These are phyloP conservation scores for Microcebus ravelobensis DNA, from an alignment of 2,113 vertebrate genomes.

Conservation along the genomic window DNA sequence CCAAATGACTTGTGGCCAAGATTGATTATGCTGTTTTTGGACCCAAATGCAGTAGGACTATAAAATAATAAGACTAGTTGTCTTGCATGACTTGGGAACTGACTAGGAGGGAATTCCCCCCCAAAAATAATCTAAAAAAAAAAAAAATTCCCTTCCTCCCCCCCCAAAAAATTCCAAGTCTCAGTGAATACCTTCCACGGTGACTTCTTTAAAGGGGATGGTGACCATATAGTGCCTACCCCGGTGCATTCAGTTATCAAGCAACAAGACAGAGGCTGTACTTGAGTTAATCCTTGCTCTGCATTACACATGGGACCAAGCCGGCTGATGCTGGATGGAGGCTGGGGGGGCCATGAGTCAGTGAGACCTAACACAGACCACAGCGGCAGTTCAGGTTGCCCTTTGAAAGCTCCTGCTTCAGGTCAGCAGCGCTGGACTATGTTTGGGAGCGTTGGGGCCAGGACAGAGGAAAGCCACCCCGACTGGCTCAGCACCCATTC, in stretches of 20 bases:
- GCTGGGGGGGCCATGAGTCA: background rate
- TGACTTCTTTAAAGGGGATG: background rate
- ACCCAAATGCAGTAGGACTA: conserved; percentile 32
- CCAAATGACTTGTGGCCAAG: conserved; percentile 71
- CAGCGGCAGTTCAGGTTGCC: background rate
- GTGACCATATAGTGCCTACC: background rate
- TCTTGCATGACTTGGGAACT: conserved; percentile 53
- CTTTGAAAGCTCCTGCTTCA: background rate
- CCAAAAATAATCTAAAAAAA: too few relatives aligned
- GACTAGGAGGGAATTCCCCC: conserved; percentile 38
- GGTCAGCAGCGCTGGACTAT: background rate
- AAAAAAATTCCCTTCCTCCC: too few relatives aligned
- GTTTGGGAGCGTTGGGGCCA: background rate
- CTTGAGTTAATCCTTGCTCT: background rate
- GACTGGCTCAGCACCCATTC: background rate
- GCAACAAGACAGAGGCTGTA: background rate
- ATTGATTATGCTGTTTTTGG: conserved; percentile 70
- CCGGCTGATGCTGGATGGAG: background rate
- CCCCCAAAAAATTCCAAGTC: background rate
- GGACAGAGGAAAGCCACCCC: background rate
- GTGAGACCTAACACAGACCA: background rate
- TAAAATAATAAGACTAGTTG: conserved; percentile 70
- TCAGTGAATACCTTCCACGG: background rate
- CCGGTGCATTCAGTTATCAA: background rate
- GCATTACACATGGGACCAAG: background rate